Evolutionary conservation across 2,888 invertebrate genomes (phyloP), one percentile per base, ranked within the genome.

Genomic region (Ophion costatus): DNA sequence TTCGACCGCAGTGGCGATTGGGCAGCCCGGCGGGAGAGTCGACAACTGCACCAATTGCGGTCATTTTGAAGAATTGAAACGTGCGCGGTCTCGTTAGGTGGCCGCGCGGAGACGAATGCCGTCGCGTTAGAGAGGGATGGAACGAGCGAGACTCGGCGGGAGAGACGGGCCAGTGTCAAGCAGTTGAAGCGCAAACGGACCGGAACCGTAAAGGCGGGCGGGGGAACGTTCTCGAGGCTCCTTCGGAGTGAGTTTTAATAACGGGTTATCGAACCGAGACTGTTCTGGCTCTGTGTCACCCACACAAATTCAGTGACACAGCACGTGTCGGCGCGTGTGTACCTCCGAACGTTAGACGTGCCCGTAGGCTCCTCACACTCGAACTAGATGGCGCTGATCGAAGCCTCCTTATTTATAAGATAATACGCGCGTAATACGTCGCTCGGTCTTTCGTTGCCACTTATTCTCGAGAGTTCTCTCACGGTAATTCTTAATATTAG

Each of bases 201-300:
- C 82, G 85, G 85, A 85, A 85, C 85, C 76, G 71, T 69, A 69
- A 64, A 69, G 66, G 20, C 63, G 69, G 17, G 51, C 66, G 61
- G 61, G 57, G 29, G 77, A 59, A 59, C 38, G 75, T 67, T 70
- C 77, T 71, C 70, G 70, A 79, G 61, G 71, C 76, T 85, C 80
- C 69, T 82, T 82, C 61, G 14, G 73, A 82, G 80, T 82, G 67
- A 63, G 33, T 84, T 82, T 85, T 80, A 82, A 85, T 85, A 85
- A 85, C 85, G 85, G 85, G 85, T 85, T 85, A 85, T 82, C 82
- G 82, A 82, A 85, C 82, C 80, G 51, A 57, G 70, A 59, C 70
- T 59, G 66, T 84, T 56, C 51, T n/a, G 3, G 56, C 69, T 20
- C 38, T 74, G 61, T 61, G 38, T 61, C 61, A 71, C 71, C 57